A percentile compares a stretch with the other conserved stretches of the same genome.
phyloP scores from a whole-genome alignment of 2,888 invertebrate species.

The Apodemia duryi region DNA sequence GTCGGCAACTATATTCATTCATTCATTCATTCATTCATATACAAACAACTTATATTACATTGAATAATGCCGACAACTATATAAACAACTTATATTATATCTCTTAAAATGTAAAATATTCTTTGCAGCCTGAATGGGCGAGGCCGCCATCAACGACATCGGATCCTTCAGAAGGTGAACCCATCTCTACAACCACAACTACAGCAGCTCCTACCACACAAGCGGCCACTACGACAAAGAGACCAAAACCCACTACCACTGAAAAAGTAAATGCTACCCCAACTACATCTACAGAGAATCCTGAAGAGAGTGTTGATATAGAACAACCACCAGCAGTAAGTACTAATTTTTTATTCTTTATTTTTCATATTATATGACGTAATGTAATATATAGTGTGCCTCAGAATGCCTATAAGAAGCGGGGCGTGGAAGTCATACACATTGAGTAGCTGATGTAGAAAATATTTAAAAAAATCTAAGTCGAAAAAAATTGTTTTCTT shows the following conservation, averaged over 20 bases:
- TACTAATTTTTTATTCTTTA: neutral
- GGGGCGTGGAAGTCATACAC: too few species aligned
- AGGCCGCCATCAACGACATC: slow-evolving; percentile 85
- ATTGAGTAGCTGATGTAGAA: too few species aligned
- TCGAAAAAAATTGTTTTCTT: too few species aligned
- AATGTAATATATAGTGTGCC: too few species aligned
- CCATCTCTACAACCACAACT: slow-evolving; percentile 42
- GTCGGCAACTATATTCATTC: too few species aligned
- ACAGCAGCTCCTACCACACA: slow-evolving; percentile 41
- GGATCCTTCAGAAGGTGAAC: slow-evolving; percentile 72
- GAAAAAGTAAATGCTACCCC: slow-evolving; percentile 1
- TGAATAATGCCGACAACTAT: too few species aligned
- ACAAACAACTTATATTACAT: too few species aligned
- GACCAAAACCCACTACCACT: slow-evolving; percentile 33
- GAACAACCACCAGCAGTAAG: slow-evolving; percentile 43
- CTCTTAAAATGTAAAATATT: neutral
- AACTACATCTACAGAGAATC: slow-evolving; percentile 21
- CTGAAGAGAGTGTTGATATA: slow-evolving; percentile 34
- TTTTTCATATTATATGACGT: too few species aligned
- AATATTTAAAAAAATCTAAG: too few species aligned
- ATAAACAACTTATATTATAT: too few species aligned
- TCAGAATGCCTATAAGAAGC: too few species aligned
- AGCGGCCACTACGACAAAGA: slow-evolving; percentile 33
- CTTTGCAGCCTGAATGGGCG: slow-evolving; percentile 87
- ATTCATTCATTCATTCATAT: too few species aligned